Conservation (phyloP, 1,140 invertebrate species). For the Calephelis virginiensis region DNA sequence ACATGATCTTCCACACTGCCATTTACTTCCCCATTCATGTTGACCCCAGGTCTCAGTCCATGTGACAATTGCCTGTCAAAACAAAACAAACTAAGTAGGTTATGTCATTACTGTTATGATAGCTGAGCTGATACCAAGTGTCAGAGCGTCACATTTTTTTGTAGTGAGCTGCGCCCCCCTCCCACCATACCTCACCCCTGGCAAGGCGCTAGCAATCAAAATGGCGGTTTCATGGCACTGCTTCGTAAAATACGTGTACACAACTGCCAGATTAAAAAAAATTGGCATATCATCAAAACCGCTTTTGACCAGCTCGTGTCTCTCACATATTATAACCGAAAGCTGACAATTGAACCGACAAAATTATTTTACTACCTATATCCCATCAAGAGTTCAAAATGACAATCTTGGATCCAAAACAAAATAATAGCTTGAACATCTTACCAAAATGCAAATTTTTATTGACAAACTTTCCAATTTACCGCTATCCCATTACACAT, state of each 20-base stretch:
- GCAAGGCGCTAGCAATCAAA: slow-evolving; percentile 68
- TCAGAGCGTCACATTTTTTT: slow-evolving; percentile 63
- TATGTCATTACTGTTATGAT: slow-evolving; percentile 44
- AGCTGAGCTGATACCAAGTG: slow-evolving; percentile 42
- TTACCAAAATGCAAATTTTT: not conserved
- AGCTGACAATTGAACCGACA: not conserved
- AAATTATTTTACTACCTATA: not conserved
- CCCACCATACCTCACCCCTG: slow-evolving; percentile 45
- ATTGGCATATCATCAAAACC: not conserved
- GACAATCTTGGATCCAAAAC: slow-evolving; percentile 13
- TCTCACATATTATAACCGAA: not conserved
- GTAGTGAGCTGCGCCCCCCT: slow-evolving; percentile 50
- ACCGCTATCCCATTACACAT: slow-evolving; percentile 15
- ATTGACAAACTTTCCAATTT: slow-evolving; percentile 16
- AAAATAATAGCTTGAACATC: not conserved
- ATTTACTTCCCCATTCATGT: slow-evolving; percentile 63
- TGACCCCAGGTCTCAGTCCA: slow-evolving; percentile 51
- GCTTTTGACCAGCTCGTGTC: not conserved
- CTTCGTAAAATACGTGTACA: slow-evolving; percentile 58
- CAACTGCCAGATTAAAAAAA: slow-evolving; percentile 33
- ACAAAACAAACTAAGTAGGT: slow-evolving; percentile 52
- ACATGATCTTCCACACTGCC: slow-evolving; percentile 51
- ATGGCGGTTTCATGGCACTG: slow-evolving; percentile 67
- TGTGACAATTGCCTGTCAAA: slow-evolving; percentile 56
- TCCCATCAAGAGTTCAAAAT: not conserved